Evolutionary conservation across 1,140 invertebrate genomes (phyloP).

Genomic region (Drosophila micromelanica): DNA sequence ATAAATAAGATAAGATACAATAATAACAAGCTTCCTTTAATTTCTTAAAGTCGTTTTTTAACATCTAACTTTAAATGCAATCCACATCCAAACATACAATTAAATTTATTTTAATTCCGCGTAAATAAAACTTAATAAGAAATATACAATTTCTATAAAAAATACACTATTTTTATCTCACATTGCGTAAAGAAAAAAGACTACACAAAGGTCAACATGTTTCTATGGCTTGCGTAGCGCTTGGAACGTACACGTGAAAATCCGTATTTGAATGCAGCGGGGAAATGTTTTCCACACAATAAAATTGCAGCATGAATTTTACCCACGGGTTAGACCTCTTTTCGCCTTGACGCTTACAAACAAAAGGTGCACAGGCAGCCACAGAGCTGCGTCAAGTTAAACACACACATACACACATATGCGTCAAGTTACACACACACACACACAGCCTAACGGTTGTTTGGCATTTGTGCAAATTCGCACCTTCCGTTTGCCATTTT

Average conservation of each 20-base stretch:
- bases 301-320: conserved; percentile 26
- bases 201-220: conserved; percentile 23
- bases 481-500: conserved; percentile 21
- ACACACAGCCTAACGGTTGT: not conserved
- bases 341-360: conserved; percentile 22
- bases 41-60: no score
- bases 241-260: not conserved
- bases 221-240: not conserved
- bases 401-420: not conserved
- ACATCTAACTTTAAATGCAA: no score
- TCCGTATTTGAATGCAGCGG: conserved; percentile 21
- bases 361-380: conserved; percentile 27
- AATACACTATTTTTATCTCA: not conserved
- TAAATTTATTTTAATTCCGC: not conserved
- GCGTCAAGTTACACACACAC: conserved; percentile 2
- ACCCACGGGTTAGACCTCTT: conserved; percentile 11
- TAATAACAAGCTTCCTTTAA: no score
- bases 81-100: no score
- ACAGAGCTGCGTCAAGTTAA: conserved; percentile 3
- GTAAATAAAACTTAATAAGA: no score
- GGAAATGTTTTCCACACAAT: conserved; percentile 40
- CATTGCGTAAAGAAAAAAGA: not conserved
- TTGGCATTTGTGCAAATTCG: conserved; percentile 26
- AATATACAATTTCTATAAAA: not conserved
- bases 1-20: no score